Conservation (phyloP, 2,797 vertebrate genomes). For the Hafferia zeledoni region DNA sequence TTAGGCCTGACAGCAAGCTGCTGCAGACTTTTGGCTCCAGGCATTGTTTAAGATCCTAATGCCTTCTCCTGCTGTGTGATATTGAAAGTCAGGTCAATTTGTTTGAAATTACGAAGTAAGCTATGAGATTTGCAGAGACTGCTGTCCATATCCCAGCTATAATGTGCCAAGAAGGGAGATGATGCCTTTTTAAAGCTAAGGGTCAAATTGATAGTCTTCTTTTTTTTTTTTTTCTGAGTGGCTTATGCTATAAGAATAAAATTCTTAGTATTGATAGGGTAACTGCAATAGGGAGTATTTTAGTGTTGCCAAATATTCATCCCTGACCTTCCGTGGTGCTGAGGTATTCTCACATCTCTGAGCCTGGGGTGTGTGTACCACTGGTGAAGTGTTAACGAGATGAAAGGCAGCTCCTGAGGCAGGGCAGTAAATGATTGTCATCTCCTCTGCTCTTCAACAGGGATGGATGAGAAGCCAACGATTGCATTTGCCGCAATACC, state of each 20-base stretch:
- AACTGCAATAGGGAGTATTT: not conserved
- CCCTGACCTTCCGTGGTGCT: not conserved
- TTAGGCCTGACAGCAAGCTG: constrained; percentile 12
- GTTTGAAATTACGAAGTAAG: constrained; percentile 14
- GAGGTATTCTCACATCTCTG: not conserved
- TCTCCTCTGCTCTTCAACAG: not conserved
- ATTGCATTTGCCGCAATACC: constrained; percentile 81
- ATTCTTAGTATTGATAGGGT: not conserved
- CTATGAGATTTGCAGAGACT: not conserved
- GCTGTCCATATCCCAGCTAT: not conserved
- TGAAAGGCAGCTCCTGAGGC: not conserved
- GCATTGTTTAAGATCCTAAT: constrained; percentile 24
- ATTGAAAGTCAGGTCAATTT: constrained; percentile 13
- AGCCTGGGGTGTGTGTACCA: not conserved
- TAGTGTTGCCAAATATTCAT: not conserved
- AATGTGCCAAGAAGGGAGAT: not conserved
- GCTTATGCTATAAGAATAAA: not conserved
- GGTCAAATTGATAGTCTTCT: not conserved
- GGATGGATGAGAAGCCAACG: constrained; percentile 80
- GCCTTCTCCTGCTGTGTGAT: constrained; percentile 8
- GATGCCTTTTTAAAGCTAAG: not conserved
- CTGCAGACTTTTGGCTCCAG: not conserved
- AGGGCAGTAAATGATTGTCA: not conserved
- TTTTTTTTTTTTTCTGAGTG: not conserved
- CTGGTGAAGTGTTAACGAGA: not conserved